A percentile compares a stretch with the other conserved stretches of the same genome.
Evolutionary conservation across 2,888 invertebrate genomes (phyloP).

Genomic region (Anaspis maculata): DNA sequence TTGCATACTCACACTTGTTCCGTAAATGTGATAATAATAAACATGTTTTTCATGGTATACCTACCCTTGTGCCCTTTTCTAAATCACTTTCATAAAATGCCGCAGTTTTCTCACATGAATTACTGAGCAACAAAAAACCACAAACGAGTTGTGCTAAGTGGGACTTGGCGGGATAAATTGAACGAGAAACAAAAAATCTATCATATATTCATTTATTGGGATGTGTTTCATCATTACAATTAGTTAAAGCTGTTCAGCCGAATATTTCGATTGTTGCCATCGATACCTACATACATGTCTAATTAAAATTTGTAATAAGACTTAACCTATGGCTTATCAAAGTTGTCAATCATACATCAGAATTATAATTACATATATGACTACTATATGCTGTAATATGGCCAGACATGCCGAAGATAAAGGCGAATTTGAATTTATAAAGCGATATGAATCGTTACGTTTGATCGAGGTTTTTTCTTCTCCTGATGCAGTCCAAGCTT

Average conservation of each 20-base stretch:
- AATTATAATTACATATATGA: conserved; percentile 26
- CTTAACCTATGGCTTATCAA: conserved; percentile 25
- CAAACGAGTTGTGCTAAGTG: background rate
- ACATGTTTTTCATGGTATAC: conserved; percentile 40
- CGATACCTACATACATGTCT: too few relatives aligned
- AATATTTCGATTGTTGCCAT: too few relatives aligned
- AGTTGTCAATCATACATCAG: conserved; percentile 28
- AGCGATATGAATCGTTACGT: conserved; percentile 10
- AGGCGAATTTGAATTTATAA: conserved; percentile 12
- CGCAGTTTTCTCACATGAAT: conserved; percentile 11
- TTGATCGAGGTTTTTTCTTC: too few relatives aligned
- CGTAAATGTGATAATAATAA: conserved; percentile 43
- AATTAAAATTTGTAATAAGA: conserved; percentile 27
- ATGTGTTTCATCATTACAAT: too few relatives aligned
- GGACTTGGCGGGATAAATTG: too few relatives aligned
- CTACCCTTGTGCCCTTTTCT: conserved; percentile 30
- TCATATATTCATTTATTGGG: too few relatives aligned
- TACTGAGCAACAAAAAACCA: conserved; percentile 3
- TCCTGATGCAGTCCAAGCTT: too few relatives aligned
- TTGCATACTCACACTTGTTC: conserved; percentile 30
- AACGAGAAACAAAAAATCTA: too few relatives aligned
- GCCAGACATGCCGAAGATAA: conserved; percentile 4
- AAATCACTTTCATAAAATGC: conserved; percentile 12
- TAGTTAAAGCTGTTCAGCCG: too few relatives aligned
- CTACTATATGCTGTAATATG: conserved; percentile 5